Evolutionary conservation across 2,797 vertebrate genomes (phyloP).

Genomic region (Centroberyx gerrardi): DNA sequence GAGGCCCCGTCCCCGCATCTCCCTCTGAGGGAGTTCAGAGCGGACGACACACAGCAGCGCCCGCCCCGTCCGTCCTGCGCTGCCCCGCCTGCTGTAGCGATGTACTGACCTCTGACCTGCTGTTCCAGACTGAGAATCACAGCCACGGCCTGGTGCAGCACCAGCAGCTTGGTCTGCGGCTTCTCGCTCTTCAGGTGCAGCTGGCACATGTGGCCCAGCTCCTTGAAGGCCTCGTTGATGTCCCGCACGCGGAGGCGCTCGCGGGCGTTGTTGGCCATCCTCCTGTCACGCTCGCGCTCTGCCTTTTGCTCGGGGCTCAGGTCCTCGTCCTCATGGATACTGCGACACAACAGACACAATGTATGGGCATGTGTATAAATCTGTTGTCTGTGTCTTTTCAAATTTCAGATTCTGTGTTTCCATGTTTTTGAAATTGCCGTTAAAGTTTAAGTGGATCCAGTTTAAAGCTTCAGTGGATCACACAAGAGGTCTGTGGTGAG

Average conservation of each 20-base stretch:
- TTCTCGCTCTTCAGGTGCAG: constrained; percentile 97
- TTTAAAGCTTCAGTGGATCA: neutral
- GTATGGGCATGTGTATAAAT: no score
- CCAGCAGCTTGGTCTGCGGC: constrained; percentile 97
- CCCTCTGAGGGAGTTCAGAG: neutral
- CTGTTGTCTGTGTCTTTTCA: neutral
- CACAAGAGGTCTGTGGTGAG: neutral
- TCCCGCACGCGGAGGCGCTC: constrained; percentile 95
- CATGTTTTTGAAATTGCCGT: neutral
- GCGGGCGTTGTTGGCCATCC: constrained; percentile 96
- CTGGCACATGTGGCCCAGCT: constrained; percentile 97
- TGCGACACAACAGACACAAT: constrained; percentile 71
- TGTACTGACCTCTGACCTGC: constrained; percentile 92
- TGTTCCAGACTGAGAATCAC: constrained; percentile 98
- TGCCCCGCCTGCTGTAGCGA: neutral
- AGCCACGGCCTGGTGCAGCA: constrained; percentile 96
- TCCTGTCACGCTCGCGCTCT: constrained; percentile 93
- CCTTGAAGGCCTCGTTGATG: constrained; percentile 98
- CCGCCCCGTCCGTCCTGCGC: neutral
- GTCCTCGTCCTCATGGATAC: constrained; percentile 96
- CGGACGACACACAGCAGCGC: neutral
- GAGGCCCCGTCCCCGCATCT: neutral
- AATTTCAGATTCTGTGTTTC: neutral
- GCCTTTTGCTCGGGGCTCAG: constrained; percentile 96
- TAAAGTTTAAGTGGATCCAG: neutral